Conservation (phyloP, 1,140 invertebrate species). For the Plodia interpunctella region DNA sequence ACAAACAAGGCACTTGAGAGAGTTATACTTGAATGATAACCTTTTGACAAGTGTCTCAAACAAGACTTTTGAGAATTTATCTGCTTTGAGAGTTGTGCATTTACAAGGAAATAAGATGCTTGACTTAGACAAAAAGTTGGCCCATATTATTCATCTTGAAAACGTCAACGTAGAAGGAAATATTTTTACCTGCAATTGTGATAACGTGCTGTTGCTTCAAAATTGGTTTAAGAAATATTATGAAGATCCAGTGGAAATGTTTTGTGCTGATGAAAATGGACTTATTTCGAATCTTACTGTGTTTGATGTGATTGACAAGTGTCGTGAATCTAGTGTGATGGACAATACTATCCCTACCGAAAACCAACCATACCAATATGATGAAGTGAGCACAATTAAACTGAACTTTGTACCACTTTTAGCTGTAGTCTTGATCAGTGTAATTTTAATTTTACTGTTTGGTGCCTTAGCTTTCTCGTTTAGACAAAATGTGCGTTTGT, state of each 20-base stretch:
- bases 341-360: constrained; percentile 85
- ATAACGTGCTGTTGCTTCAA: constrained; percentile 79
- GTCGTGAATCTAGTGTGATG: constrained; percentile 83
- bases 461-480: constrained; percentile 86
- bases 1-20: constrained; percentile 84
- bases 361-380: constrained; percentile 73
- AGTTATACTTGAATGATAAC: constrained; percentile 91
- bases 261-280: constrained; percentile 79
- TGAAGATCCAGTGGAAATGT: constrained; percentile 82
- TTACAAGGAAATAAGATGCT: constrained; percentile 87
- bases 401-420: constrained; percentile 81
- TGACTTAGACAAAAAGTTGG: constrained; percentile 84
- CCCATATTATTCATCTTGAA: constrained; percentile 81
- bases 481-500: constrained; percentile 85
- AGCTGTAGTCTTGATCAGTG: constrained; percentile 84
- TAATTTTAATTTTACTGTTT: constrained; percentile 84
- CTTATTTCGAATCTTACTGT: constrained; percentile 81
- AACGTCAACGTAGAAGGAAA: constrained; percentile 82
- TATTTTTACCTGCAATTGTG: constrained; percentile 84
- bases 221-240: constrained; percentile 83
- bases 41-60: constrained; percentile 84
- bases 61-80: constrained; percentile 84
- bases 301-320: constrained; percentile 81
- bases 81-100: constrained; percentile 84
- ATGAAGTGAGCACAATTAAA: constrained; percentile 79